phyloP scores from a whole-genome alignment of 2,113 vertebrate species.

The Salvelinus namaycush region DNA sequence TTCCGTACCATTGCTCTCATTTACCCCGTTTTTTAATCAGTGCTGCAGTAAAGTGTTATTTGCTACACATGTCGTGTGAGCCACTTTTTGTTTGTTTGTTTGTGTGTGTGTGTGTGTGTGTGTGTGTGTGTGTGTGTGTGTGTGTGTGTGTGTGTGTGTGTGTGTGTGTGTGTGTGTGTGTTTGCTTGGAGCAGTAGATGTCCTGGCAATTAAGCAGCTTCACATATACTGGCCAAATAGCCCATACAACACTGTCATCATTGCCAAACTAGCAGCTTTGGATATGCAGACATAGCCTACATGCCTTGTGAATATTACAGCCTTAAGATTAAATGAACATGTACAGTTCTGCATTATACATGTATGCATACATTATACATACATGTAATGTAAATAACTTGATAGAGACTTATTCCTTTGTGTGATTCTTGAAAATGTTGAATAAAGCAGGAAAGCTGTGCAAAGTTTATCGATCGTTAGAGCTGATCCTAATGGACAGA shows the following conservation, averaged over 20 bases:
- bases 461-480: not conserved
- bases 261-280: not conserved
- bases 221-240: not conserved
- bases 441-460: slow-evolving; percentile 3
- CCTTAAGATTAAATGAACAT: slow-evolving; percentile 16
- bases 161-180: not conserved
- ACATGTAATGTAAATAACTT: slow-evolving; percentile 21
- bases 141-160: slow-evolving; percentile 12
- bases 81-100: not conserved
- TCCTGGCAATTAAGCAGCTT: not conserved
- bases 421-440: not conserved
- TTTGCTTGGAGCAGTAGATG: not conserved
- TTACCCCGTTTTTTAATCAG: no score
- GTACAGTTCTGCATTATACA: slow-evolving; percentile 31
- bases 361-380: slow-evolving; percentile 26
- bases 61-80: not conserved
- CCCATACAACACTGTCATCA: not conserved
- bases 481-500: not conserved
- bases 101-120: slow-evolving; percentile 5
- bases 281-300: not conserved
- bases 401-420: slow-evolving; percentile 23
- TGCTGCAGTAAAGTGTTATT: no score
- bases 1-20: slow-evolving; percentile 10
- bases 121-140: not conserved
- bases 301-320: slow-evolving; percentile 40